These are phyloP conservation scores for Taeniopygia guttata DNA, from an alignment of 2,797 vertebrate species.

Conservation along the genomic window DNA sequence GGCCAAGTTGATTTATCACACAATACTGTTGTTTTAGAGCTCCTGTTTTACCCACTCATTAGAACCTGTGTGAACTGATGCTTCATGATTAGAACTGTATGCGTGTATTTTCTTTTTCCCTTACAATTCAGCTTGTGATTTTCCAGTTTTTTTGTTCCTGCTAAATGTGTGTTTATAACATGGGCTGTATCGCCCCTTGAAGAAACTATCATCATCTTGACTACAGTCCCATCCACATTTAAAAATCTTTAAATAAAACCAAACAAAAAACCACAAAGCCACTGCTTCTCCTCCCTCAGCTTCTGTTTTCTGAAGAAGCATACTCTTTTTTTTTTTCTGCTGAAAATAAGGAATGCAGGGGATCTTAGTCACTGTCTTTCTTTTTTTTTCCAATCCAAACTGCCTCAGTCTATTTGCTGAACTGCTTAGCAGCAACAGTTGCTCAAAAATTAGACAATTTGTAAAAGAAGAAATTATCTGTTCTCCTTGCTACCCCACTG, in stretches of 20 bases:
- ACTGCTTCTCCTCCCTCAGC: not conserved
- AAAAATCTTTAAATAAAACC: not conserved
- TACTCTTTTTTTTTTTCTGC: not conserved
- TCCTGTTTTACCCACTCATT: not conserved
- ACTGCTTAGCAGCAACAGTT: not conserved
- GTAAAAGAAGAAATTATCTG: not conserved
- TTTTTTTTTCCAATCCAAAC: not conserved
- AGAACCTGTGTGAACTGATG: not conserved
- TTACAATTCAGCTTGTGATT: not conserved
- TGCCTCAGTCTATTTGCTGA: not conserved
- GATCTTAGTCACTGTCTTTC: not conserved
- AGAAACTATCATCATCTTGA: not conserved
- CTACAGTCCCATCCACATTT: not conserved
- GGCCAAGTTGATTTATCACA: not conserved
- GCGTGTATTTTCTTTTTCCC: not conserved
- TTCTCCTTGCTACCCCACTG: not conserved
- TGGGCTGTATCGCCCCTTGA: not conserved
- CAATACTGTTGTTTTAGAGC: not conserved
- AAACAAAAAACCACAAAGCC: not conserved
- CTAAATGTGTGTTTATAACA: not conserved
- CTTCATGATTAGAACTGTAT: not conserved
- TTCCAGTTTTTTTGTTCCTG: not conserved
- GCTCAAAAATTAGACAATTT: conserved; percentile 15
- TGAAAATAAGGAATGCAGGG: not conserved
- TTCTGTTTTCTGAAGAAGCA: not conserved